Base-by-base conservation (phyloP, 2,888 invertebrate species). In the Yponomeuta plumbellus region DNA sequence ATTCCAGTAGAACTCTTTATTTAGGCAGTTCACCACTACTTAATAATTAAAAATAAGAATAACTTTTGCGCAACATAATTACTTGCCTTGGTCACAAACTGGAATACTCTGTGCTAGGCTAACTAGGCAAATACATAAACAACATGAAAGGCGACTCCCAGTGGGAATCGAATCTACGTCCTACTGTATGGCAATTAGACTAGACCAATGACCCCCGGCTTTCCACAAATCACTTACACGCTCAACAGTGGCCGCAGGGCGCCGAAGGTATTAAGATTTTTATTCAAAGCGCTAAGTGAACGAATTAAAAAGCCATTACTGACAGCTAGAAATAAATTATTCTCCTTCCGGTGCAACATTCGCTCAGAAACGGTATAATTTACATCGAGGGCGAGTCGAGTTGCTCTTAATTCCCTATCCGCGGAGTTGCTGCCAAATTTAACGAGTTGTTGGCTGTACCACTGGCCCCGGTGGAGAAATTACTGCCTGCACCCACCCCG, bases 271-370 rank as follows among this genome's bases (percentile, higher is more conserved):
- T 58, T 58, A 22, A n/a, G 63, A 66, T 67, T 72, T 77, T 76
- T 73, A 69, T 76, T 74, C 75, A 74, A 72, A 75, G 72, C 71
- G 72, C 70, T 71, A 76, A 75, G 76, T 72, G 73, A 75, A 77
- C 74, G 75, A 80, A 81, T 81, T 81, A 79, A 78, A 81, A 79
- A 76, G 76, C 75, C 77, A 79, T 80, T 81, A 80, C 74, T 70
- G 74, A 70, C 71, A 72, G 74, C 71, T 74, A 74, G 71, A 74
- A 74, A 81, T 83, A 80, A 83, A 83, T 83, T 79, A 81, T 78
- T 77, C 72, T 71, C 75, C 71, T 76, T 75, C 75, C 74, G 72
- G 75, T 80, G 81, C 79, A 80, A 78, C 76, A 77, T 75, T 78
- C 75, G 75, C 72, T 76, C 75, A 75, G 78, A 64, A 64, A 79